Percentiles rank a stretch among this genome's conserved stretches.
Evolutionary conservation across 2,797 vertebrate genomes (phyloP).

Genomic region (Luscinia megarhynchos): DNA sequence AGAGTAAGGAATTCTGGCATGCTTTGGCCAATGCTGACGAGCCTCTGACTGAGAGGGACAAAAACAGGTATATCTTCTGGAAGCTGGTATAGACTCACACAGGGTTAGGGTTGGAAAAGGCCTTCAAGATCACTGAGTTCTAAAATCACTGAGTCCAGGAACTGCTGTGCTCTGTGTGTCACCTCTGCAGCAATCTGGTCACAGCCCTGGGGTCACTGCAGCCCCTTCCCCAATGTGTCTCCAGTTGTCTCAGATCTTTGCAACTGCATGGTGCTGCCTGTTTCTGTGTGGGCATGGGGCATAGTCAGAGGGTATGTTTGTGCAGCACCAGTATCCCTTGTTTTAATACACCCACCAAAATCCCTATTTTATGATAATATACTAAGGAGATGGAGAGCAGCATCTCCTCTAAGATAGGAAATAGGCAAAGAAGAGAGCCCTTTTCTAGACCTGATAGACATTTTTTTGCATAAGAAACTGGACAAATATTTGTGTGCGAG

Average conservation of each 20-base stretch:
- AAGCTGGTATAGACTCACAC: not conserved
- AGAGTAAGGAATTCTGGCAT: not conserved
- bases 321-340: not conserved
- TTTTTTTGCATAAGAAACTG: not conserved
- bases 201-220: not conserved
- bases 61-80: rapidly evolving
- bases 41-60: not conserved
- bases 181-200: not conserved
- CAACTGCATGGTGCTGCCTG: not conserved
- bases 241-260: not conserved
- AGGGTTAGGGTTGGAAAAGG: not conserved
- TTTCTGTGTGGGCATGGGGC: not conserved
- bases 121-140: not conserved
- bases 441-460: not conserved
- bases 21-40: not conserved
- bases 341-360: not conserved
- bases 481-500: not conserved
- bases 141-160: not conserved
- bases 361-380: not conserved
- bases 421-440: not conserved
- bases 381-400: not conserved
- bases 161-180: not conserved
- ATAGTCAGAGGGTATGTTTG: not conserved
- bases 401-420: not conserved
- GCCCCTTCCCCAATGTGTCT: not conserved